These are phyloP conservation scores for Linyphia triangularis DNA, from an alignment of 2,888 invertebrate genomes.

Conservation along the genomic window DNA sequence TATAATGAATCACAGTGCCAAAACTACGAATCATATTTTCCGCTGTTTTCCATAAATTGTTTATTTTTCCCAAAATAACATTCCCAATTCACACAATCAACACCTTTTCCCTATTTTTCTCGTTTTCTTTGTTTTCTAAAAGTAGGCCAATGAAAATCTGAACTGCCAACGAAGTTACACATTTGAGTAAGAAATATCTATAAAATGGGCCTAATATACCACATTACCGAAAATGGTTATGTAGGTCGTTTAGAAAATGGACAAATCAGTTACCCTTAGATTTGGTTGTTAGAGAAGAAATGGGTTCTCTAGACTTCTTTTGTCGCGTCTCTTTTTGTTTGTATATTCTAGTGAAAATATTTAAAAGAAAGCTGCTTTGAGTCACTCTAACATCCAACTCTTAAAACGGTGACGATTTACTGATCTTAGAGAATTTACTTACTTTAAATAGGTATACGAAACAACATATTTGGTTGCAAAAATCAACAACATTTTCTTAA, in stretches of 20 bases:
- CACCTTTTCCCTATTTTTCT: not conserved
- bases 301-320: constrained; percentile 37
- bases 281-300: constrained; percentile 66
- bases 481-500: too few relatives aligned
- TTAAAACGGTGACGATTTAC: too few relatives aligned
- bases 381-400: too few relatives aligned
- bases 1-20: too few relatives aligned
- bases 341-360: constrained; percentile 33
- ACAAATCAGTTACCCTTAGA: constrained; percentile 71
- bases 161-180: constrained; percentile 42
- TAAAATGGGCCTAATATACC: constrained; percentile 64
- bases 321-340: constrained; percentile 52
- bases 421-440: too few relatives aligned
- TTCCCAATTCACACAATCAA: constrained; percentile 17
- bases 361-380: not conserved
- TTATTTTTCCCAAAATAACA: not conserved
- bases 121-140: not conserved
- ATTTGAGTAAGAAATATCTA: constrained; percentile 44
- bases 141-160: constrained; percentile 37
- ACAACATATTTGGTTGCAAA: too few relatives aligned
- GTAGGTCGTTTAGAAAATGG: constrained; percentile 71
- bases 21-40: not conserved
- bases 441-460: too few relatives aligned
- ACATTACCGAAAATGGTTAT: constrained; percentile 74
- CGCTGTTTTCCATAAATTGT: not conserved